A percentile compares a stretch with the other conserved stretches of the same genome.
Evolutionary conservation across 2,113 vertebrate genomes (phyloP).

Genomic region (Triplophysa dalaica): DNA sequence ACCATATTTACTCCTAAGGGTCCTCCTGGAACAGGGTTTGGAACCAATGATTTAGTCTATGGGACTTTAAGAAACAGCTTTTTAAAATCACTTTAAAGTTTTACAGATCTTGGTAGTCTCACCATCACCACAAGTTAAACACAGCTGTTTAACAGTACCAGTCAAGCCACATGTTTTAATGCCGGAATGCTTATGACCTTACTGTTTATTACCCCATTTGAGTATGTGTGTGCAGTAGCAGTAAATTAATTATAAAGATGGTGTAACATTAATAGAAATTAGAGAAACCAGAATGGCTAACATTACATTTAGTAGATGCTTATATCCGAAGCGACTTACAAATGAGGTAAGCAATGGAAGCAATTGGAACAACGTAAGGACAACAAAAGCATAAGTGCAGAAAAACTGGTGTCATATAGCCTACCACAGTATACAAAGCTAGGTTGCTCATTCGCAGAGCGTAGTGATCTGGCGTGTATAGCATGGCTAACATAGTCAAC

Average conservation of each 20-base stretch:
- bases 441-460: no score
- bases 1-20: no score
- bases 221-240: neutral
- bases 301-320: no score
- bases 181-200: slow-evolving; percentile 1
- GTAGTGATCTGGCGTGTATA: neutral
- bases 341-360: no score
- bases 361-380: no score
- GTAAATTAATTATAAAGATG: neutral
- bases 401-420: no score
- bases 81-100: slow-evolving; percentile 11
- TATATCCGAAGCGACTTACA: no score
- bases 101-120: slow-evolving; percentile 39
- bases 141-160: slow-evolving; percentile 50
- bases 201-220: slow-evolving; percentile 6
- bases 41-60: no score
- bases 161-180: slow-evolving; percentile 38
- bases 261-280: neutral
- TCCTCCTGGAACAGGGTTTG: no score
- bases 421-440: no score
- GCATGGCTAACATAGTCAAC: no score
- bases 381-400: no score
- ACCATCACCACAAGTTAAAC: slow-evolving; percentile 47
- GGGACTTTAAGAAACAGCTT: slow-evolving; percentile 13
- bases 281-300: slow-evolving; percentile 4